Evolutionary conservation across 2,113 vertebrate species (phyloP).

Genomic region (Corythaeola cristata): DNA sequence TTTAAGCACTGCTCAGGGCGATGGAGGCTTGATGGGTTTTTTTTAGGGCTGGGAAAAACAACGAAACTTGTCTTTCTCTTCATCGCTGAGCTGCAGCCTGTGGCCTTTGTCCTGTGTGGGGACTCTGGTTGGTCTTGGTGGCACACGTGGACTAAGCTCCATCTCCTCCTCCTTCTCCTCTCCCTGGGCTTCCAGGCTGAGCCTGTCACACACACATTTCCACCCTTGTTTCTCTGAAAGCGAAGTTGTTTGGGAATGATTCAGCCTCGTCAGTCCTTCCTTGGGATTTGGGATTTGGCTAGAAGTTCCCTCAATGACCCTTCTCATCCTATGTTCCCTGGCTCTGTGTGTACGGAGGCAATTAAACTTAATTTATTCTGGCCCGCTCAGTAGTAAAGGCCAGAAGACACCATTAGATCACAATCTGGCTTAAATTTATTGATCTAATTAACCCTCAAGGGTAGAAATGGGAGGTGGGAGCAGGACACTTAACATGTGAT

Average conservation of each 20-base stretch:
- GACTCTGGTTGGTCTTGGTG: accelerated
- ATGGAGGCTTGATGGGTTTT: neutral
- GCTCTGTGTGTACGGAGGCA: neutral
- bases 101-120: neutral
- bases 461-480: neutral
- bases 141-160: accelerated
- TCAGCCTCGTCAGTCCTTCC: neutral
- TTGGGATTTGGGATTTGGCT: neutral
- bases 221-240: neutral
- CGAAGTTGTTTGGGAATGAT: neutral
- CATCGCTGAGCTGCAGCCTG: neutral
- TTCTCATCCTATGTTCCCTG: neutral
- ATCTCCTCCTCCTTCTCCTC: neutral
- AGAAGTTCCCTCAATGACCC: neutral
- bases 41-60: neutral
- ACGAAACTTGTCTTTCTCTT: neutral
- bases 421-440: conserved; percentile 31
- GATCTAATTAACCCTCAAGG: conserved; percentile 46
- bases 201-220: neutral
- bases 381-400: neutral
- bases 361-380: conserved; percentile 55
- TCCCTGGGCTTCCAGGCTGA: neutral
- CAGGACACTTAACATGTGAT: neutral
- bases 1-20: conserved; percentile 26
- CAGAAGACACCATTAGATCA: conserved; percentile 50